Evolutionary conservation across 1,140 invertebrate species (phyloP).

Genomic region (Littorina saxatilis): DNA sequence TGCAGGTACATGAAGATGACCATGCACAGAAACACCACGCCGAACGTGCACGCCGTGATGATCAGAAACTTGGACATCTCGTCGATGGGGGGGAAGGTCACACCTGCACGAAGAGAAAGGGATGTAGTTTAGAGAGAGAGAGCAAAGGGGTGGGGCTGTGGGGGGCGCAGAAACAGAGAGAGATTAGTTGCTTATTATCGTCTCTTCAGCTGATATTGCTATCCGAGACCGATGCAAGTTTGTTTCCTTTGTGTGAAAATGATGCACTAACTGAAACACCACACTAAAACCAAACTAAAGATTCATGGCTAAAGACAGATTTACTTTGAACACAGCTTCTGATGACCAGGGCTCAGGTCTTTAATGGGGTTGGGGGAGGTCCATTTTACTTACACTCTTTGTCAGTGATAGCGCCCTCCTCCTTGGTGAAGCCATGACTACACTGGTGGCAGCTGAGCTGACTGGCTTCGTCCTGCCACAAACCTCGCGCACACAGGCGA

Average conservation of each 20-base stretch:
- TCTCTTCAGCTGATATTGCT: too few relatives aligned
- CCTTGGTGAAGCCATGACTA: constrained; percentile 47
- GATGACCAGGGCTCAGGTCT: too few relatives aligned
- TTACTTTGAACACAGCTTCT: too few relatives aligned
- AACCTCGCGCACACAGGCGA: constrained; percentile 51
- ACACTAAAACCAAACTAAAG: too few relatives aligned
- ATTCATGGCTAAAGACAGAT: too few relatives aligned
- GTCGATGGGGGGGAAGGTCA: constrained; percentile 57
- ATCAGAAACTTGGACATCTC: constrained; percentile 65
- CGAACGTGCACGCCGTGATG: constrained; percentile 63
- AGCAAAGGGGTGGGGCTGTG: background rate
- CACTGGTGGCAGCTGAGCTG: constrained; percentile 53
- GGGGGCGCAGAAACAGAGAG: background rate
- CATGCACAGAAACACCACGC: constrained; percentile 63
- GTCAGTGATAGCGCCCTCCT: constrained; percentile 52
- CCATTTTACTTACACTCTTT: constrained; percentile 60
- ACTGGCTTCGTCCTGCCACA: constrained; percentile 51
- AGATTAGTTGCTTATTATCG: too few relatives aligned
- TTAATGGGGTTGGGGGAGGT: too few relatives aligned
- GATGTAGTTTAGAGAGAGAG: background rate
- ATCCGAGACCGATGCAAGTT: too few relatives aligned
- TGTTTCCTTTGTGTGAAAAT: too few relatives aligned
- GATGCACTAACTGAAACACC: too few relatives aligned
- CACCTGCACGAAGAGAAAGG: constrained; percentile 46
- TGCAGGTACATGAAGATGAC: constrained; percentile 63